Evolutionary conservation across 2,113 vertebrate genomes (phyloP).

Genomic region (Cacatua alba): DNA sequence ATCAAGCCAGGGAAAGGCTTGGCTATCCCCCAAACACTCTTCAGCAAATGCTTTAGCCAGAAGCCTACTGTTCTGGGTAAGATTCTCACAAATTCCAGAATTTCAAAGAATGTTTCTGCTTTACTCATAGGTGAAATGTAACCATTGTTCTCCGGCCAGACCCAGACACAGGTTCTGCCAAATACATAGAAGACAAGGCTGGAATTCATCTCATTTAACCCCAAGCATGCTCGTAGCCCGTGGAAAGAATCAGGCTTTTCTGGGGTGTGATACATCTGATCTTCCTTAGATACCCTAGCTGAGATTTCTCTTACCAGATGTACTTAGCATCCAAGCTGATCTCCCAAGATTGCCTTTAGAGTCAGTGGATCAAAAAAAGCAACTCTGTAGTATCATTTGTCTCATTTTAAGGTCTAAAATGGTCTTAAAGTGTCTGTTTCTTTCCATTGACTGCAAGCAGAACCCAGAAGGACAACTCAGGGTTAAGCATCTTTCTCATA

Average conservation of each 20-base stretch:
- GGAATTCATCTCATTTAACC: slow-evolving; percentile 48
- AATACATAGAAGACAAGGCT: slow-evolving; percentile 30
- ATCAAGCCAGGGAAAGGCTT: slow-evolving; percentile 13
- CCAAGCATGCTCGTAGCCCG: background rate
- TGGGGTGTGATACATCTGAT: slow-evolving; percentile 3
- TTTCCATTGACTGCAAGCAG: background rate
- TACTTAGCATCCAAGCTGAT: background rate
- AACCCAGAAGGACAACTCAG: background rate
- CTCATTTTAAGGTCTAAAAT: background rate
- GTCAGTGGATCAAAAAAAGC: background rate
- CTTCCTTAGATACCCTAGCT: slow-evolving; percentile 7
- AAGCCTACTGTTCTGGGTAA: slow-evolving; percentile 43
- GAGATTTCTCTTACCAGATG: slow-evolving; percentile 17
- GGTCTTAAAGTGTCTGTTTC: background rate
- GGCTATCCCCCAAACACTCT: background rate
- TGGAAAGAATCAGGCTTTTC: slow-evolving; percentile 23
- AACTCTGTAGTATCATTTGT: background rate
- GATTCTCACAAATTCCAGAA: slow-evolving; percentile 52
- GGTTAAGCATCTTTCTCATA: background rate
- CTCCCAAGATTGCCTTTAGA: background rate
- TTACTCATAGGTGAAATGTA: background rate
- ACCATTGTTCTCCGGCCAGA: slow-evolving; percentile 29
- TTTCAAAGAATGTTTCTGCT: slow-evolving; percentile 45
- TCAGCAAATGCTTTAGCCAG: slow-evolving; percentile 41
- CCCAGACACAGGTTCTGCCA: slow-evolving; percentile 5